Evolutionary conservation across 2,113 vertebrate species (phyloP), one percentile per base, ranked within the genome.

Genomic region (Nycticebus coucang): DNA sequence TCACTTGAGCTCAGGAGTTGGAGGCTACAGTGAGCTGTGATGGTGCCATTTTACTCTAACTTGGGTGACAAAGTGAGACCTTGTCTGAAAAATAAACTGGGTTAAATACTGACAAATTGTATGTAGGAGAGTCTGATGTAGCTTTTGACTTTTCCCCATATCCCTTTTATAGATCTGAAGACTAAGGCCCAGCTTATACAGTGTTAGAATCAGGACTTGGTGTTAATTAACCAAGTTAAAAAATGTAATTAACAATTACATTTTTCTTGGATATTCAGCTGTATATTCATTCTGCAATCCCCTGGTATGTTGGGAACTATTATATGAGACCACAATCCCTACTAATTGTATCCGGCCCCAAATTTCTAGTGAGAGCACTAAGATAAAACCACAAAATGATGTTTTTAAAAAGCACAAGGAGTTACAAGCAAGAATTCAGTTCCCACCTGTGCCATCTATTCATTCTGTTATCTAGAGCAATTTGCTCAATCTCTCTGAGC

Each of bases 321-420:
- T 82, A 19, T 14, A 8, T 90, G 53, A 74, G 62, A 57, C 50
- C 35, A 24, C 69, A 90, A 78, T 85, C 71, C 30, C 9, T 78
- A 26, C 80, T 66, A 68, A 35, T 89, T 69, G 72, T 53, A 90
- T 33, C 37, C 24, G 84, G 71, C 37, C 30, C 50, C 71, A 37
- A 37, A 71, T 78, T 69, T 94, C 35, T 90, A 62, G 53, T 79
- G 53, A 19, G 37, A 85, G 13, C 62, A 4, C 80, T 37, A 69
- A 78, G 71, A 50, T 87, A 71, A 92, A 87, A 60, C n/a, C 18
- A 24, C 85, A 33, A 77, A 93, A 28, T 59, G 50, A 64, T 83
- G 82, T 85, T 92, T 84, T 84, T 26, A n/a, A 85, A 77, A 85
- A 77, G 59, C 41, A 45, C n/a, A 66, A 60, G 13, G 71, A 92